These are phyloP conservation scores for Oryctolagus cuniculus DNA, from an alignment of 2,113 vertebrate species.

Conservation along the genomic window DNA sequence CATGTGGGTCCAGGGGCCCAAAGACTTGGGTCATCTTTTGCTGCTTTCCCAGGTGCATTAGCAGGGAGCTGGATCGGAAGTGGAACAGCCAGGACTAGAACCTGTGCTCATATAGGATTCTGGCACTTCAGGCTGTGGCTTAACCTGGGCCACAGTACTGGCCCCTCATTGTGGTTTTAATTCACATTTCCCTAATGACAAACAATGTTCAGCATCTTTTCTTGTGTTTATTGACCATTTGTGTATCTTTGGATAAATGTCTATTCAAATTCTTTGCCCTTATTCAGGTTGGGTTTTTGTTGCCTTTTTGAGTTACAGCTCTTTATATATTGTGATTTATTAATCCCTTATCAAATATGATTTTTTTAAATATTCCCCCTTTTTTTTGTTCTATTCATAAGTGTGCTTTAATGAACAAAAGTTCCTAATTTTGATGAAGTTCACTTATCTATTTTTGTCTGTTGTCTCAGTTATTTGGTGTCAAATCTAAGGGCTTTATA, in stretches of 20 bases:
- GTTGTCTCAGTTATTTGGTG: not conserved
- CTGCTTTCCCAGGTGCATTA: too few relatives aligned
- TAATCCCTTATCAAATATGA: not conserved
- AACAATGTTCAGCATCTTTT: not conserved
- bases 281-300: not conserved
- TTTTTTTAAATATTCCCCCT: not conserved
- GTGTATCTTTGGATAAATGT: too few relatives aligned
- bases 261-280: not conserved
- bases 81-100: too few relatives aligned
- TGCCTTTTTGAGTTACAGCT: not conserved
- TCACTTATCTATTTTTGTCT: not conserved
- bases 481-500: not conserved
- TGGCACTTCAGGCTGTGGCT: too few relatives aligned
- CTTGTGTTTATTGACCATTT: too few relatives aligned
- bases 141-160: too few relatives aligned
- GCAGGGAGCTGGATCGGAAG: too few relatives aligned
- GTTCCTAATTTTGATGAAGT: not conserved
- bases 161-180: not conserved
- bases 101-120: too few relatives aligned
- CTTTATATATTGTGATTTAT: not conserved
- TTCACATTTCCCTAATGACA: not conserved
- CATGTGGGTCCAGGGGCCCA: too few relatives aligned
- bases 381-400: not conserved
- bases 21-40: too few relatives aligned
- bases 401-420: not conserved